A percentile compares a stretch with the other conserved stretches of the same genome.
Conservation (phyloP, 2,113 vertebrate genomes). For the Psephotus haematonotus region DNA sequence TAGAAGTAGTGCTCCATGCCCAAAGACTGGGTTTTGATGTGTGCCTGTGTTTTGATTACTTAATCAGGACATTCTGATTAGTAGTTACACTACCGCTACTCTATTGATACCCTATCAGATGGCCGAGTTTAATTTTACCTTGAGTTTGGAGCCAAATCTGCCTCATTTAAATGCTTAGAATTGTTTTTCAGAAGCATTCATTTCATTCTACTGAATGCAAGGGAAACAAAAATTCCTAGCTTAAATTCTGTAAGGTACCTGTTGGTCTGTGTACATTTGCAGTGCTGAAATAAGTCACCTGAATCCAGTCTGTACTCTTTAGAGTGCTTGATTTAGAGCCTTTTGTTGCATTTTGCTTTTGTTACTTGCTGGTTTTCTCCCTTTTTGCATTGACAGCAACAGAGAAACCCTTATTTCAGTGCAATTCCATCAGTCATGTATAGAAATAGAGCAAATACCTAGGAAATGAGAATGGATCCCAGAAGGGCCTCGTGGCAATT, state of each 20-base stretch:
- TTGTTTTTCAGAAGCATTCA: not conserved
- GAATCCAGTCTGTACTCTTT: not conserved
- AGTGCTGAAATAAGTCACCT: not conserved
- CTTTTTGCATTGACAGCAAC: not conserved
- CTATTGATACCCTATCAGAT: not conserved
- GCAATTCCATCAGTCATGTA: not conserved
- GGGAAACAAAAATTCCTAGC: not conserved
- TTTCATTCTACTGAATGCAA: not conserved
- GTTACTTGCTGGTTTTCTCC: not conserved
- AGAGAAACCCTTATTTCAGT: slow-evolving; percentile 17
- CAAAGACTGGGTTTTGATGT: not conserved
- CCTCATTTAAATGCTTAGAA: not conserved
- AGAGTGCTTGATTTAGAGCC: not conserved
- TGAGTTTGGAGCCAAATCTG: not conserved
- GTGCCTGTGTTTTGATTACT: not conserved
- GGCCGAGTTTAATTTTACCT: not conserved
- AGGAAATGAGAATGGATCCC: slow-evolving; percentile 34
- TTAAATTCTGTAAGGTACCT: not conserved
- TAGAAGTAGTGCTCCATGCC: not conserved
- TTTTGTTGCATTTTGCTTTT: slow-evolving; percentile 1
- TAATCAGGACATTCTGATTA: not conserved
- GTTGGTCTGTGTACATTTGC: not conserved
- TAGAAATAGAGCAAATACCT: slow-evolving; percentile 23
- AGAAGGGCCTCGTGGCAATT: slow-evolving; percentile 3
- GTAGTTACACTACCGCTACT: not conserved